These are phyloP conservation scores for Perizoma flavofasciatum DNA, from an alignment of 2,888 invertebrate species.

Conservation along the genomic window DNA sequence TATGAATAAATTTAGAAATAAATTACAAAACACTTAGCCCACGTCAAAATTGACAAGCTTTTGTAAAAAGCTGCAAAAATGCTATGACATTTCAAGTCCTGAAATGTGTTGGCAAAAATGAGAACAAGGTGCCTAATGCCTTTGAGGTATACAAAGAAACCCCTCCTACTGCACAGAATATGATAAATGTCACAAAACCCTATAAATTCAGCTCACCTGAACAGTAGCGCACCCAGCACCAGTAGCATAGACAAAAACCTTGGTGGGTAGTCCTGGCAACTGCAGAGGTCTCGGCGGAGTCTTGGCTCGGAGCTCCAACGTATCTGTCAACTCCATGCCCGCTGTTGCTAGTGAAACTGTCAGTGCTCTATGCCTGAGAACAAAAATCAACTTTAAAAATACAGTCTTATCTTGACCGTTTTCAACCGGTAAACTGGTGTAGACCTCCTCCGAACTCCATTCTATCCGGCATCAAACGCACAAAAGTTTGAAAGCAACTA, in stretches of 20 bases:
- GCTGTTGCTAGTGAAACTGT: constrained; percentile 88
- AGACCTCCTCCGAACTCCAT: too few species aligned
- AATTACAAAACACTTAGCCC: background rate
- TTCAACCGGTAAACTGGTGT: too few species aligned
- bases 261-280: constrained; percentile 86
- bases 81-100: too few species aligned
- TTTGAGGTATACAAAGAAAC: too few species aligned
- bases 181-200: too few species aligned
- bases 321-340: constrained; percentile 88
- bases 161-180: too few species aligned
- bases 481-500: too few species aligned
- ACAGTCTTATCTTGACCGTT: too few species aligned
- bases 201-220: constrained; percentile 67
- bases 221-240: constrained; percentile 88
- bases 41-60: too few species aligned
- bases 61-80: too few species aligned
- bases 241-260: constrained; percentile 88
- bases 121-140: background rate
- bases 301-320: constrained; percentile 82
- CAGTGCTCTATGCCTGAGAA: constrained; percentile 81
- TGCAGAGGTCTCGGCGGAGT: constrained; percentile 81
- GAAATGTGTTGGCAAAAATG: background rate
- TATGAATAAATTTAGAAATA: background rate
- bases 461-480: too few species aligned
- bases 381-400: background rate